Evolutionary conservation across 2,113 vertebrate genomes (phyloP).

Genomic region (Anguilla rostrata): DNA sequence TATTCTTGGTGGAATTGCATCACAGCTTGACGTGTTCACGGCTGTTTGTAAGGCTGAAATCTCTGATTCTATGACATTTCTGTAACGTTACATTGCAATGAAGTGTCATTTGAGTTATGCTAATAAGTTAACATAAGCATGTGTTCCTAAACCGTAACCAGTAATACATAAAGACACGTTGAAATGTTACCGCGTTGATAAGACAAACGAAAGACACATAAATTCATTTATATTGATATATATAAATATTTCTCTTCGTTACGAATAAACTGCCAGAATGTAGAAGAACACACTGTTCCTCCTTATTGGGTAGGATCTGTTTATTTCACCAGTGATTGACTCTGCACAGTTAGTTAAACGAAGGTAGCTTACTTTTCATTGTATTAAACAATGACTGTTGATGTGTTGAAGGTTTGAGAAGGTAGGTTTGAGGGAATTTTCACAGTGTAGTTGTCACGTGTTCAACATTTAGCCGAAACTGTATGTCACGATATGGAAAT

Average conservation of each 20-base stretch:
- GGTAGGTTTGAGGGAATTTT: neutral
- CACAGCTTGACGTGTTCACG: neutral
- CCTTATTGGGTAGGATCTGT: neutral
- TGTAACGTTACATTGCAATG: neutral
- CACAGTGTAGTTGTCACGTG: no score
- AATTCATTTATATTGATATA: no score
- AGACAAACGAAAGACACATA: neutral
- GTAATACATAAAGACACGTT: no score
- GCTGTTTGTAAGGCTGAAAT: neutral
- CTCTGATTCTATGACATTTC: neutral
- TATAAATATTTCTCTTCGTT: neutral
- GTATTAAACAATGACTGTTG: neutral
- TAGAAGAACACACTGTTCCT: neutral
- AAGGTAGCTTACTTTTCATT: neutral
- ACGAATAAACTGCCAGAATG: neutral
- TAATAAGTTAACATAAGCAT: neutral
- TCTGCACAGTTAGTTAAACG: neutral
- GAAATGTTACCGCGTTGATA: neutral
- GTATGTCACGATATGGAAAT: neutral
- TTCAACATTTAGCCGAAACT: conserved; percentile 7
- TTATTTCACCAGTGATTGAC: conserved; percentile 13
- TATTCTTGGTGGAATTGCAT: neutral
- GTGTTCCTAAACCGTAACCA: no score
- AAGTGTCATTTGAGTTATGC: neutral
- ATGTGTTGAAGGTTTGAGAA: neutral